Evolutionary conservation across 2,113 vertebrate genomes (phyloP), one percentile per base, ranked within the genome.

Genomic region (Oophaga pumilio): DNA sequence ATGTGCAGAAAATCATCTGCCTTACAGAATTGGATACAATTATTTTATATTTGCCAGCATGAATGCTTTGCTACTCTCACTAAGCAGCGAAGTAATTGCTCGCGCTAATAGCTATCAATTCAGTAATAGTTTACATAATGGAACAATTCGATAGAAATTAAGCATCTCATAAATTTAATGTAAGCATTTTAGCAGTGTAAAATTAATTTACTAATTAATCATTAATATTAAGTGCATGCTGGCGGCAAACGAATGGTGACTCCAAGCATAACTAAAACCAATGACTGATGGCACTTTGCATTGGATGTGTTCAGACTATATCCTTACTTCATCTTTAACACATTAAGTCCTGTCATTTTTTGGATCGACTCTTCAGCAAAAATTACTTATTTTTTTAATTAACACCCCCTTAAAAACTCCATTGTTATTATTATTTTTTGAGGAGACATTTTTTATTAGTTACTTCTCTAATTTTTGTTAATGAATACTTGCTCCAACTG

Each of bases 71-170:
- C 43, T 50, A 17, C 22, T 68, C 33, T 83, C 43, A 83, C 11
- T 80, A 17, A 52, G n/a, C 62, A 68, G 81, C 26, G 22, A 83
- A 83, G 62, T 69, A 83, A 83, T 83, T 83, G 64, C 62, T 68
- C 28, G 49, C 13, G 53, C 62, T 69, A 83, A 53, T 83, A 83
- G 81, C 81, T 83, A 69, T 83, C 69, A 66, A 83, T 69, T 52
- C 66, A 50, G 22, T 69, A 62, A 68, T 83, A 69, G 66, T 50
- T 83, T 83, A 22, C 81, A 83, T 83, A 68, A 83, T 83, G 81
- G 81, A 83, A 83, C 81, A 69, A 83, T 50, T 69, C n/a, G 50
- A 69, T 24, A 24, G 49, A 82, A n/a, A 83, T 83, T 83, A 83
- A 69, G 62, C 81, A 50, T 83, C 62, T 68, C 49, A 69, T 83